Base-by-base conservation (phyloP, 2,888 invertebrate genomes). In the Hermaeophaga mercurialis region DNA sequence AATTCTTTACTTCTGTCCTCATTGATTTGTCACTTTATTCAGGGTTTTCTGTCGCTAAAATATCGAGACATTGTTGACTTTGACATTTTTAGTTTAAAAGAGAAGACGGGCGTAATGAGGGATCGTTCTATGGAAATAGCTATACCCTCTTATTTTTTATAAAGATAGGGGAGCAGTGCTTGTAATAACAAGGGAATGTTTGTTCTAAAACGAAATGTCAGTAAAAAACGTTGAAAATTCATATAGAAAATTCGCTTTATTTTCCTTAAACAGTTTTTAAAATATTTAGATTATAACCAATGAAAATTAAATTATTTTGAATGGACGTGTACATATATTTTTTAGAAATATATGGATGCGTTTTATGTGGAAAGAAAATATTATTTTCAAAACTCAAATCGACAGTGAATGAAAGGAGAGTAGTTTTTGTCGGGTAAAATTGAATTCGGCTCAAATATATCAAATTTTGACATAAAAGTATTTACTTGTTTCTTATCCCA, bases 391-490 rank as follows among this genome's bases (percentile, higher is more conserved):
- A 9, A 2, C 31, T 31, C 28, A 28, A 22, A 11, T 9, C n/a
- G 31, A 12, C 31, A 31, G 11, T 12, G 28, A 7, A 6, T n/a
- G 12, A 15, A 15, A 17, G 36, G 15, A 36, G 36, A 17, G 15
- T 11, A 17, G 15, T 36, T 36, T 15, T 2, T 36, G 12, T 15
- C 9, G 7, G 14, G 8, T 1, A 24, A 24, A 43, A 43, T 43
- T 43, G 24, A 43, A 43, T 43, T 43, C 12, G 7, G 8, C 12
- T 6, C 24, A 14, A 43, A 24, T 43, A 11, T 22, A 43, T 43
- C 43, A 26, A 43, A 43, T 43, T 43, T 43, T 43, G 43, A 24
- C 43, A 12, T 43, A 26, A 43, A 26, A 43, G 43, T 43, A 24
- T 43, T 43, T 43, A 43, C 43, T 43, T 43, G 43, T 43, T 36